These are phyloP conservation scores for Hippopotamus amphibius DNA, from an alignment of 2,113 vertebrate species.

Conservation along the genomic window DNA sequence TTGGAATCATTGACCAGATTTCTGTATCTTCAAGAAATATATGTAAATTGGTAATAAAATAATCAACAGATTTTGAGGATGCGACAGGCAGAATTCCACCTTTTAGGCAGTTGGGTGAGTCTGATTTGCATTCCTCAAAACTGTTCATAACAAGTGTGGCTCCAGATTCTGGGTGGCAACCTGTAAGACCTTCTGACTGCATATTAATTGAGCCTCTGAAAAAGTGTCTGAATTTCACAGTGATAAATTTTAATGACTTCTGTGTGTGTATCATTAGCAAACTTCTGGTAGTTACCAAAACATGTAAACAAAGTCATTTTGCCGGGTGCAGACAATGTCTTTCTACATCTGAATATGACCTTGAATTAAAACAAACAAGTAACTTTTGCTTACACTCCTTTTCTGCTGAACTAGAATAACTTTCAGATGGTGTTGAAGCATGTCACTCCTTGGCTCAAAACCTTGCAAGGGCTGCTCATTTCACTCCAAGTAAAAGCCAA, in stretches of 20 bases:
- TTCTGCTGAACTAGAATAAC: neutral
- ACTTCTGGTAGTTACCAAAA: constrained; percentile 79
- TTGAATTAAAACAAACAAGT: constrained; percentile 59
- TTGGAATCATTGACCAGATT: neutral
- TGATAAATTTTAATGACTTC: constrained; percentile 79
- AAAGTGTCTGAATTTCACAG: constrained; percentile 78
- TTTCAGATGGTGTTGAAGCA: neutral
- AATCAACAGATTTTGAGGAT: neutral
- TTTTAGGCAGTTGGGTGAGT: constrained; percentile 43
- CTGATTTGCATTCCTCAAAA: constrained; percentile 66
- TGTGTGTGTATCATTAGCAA: constrained; percentile 80
- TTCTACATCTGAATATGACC: constrained; percentile 60
- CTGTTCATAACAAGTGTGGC: constrained; percentile 65
- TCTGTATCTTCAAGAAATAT: neutral
- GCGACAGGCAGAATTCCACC: neutral
- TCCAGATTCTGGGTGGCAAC: constrained; percentile 75
- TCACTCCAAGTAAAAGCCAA: neutral
- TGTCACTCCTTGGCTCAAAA: neutral
- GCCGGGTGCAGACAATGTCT: neutral
- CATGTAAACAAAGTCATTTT: constrained; percentile 64
- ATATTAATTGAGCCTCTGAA: constrained; percentile 77
- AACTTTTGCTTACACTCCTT: neutral
- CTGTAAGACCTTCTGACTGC: constrained; percentile 66
- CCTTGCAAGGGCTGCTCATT: neutral
- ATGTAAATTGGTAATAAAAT: constrained; percentile 26